Evolutionary conservation across 2,888 invertebrate genomes (phyloP).

Genomic region (Drosophila paramelanica): DNA sequence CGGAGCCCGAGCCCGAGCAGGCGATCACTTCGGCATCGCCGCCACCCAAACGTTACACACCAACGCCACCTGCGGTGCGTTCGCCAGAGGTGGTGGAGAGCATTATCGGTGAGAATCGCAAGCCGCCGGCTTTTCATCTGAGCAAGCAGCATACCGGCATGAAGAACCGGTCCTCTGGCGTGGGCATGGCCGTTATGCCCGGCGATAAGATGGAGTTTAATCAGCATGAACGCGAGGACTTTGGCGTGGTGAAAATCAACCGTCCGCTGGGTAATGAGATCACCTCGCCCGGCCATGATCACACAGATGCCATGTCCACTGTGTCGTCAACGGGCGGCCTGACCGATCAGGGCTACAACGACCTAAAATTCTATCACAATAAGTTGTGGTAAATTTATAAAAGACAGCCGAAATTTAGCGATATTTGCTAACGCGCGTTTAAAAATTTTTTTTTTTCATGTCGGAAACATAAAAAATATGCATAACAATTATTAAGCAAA

Average conservation of each 20-base stretch:
- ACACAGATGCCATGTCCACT: conserved; percentile 83
- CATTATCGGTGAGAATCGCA: conserved; percentile 71
- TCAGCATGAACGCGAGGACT: conserved; percentile 82
- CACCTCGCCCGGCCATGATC: conserved; percentile 72
- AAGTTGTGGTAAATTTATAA: conserved; percentile 88
- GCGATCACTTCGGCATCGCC: conserved; percentile 46
- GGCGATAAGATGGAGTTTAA: conserved; percentile 85
- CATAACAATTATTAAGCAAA: conserved; percentile 48
- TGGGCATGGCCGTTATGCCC: conserved; percentile 84
- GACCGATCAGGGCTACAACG: conserved; percentile 89
- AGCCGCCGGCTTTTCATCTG: conserved; percentile 77
- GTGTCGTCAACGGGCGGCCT: conserved; percentile 84
- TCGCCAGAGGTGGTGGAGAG: conserved; percentile 59
- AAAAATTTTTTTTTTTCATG: conserved; percentile 57
- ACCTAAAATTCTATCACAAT: conserved; percentile 92
- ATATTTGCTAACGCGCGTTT: conserved; percentile 40
- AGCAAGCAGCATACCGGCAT: conserved; percentile 85
- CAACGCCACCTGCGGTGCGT: conserved; percentile 60
- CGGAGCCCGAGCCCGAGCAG: conserved; percentile 38
- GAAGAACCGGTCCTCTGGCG: conserved; percentile 84
- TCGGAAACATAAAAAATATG: conserved; percentile 44
- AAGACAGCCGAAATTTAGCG: conserved; percentile 21
- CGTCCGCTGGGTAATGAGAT: conserved; percentile 79
- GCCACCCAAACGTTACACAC: conserved; percentile 47
- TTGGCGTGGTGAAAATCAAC: conserved; percentile 83